Conservation (phyloP, 1,140 invertebrate genomes). For the Eriocheir sinensis region DNA sequence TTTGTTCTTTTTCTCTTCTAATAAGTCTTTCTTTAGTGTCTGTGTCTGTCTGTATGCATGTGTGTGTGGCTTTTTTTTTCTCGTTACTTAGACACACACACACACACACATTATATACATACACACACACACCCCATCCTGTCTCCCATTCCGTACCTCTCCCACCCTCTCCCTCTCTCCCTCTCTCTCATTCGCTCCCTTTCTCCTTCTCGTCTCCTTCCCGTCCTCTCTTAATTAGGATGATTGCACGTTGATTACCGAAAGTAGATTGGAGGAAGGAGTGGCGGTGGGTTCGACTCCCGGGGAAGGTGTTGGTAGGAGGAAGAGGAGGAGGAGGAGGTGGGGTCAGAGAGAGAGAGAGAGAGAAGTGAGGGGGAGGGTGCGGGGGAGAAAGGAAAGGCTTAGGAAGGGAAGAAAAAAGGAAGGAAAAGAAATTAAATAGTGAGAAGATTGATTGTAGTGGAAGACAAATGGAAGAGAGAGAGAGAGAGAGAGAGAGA, state of each 20-base stretch:
- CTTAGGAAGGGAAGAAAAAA: neutral
- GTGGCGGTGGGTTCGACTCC: neutral
- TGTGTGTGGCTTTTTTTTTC: neutral
- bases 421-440: constrained; percentile 4
- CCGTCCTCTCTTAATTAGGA: constrained; percentile 24
- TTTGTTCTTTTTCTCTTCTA: constrained; percentile 24
- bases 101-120: no score
- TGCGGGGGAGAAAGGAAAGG: neutral
- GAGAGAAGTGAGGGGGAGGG: neutral
- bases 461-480: neutral
- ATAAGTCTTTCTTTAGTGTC: neutral
- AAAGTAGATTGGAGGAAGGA: constrained; percentile 44
- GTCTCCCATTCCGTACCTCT: neutral
- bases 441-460: neutral
- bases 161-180: neutral
- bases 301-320: neutral
- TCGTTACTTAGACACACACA: no score
- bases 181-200: neutral
- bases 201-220: neutral
- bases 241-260: neutral
- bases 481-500: neutral
- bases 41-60: neutral
- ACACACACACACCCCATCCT: neutral
- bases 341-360: neutral
- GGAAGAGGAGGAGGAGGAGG: neutral